These are phyloP conservation scores for Epizoanthus fatuus DNA, from an alignment of 92 coral and sea anemone genomes.

Conservation along the genomic window DNA sequence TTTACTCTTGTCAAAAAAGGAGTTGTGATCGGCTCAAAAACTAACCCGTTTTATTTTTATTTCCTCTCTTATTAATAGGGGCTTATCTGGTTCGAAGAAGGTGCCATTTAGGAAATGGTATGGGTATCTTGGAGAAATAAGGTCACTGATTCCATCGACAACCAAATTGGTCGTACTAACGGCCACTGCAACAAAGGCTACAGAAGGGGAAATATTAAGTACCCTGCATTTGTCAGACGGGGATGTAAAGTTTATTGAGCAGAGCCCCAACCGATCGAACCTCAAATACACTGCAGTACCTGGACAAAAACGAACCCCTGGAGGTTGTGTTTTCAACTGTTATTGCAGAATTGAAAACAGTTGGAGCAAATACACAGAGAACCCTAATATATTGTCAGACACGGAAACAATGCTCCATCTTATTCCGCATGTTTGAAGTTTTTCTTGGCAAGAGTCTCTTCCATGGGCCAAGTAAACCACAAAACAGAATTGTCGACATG, in stretches of 20 bases:
- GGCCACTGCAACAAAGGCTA: no score
- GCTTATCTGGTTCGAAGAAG: slow-evolving; percentile 33
- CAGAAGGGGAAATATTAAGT: no score
- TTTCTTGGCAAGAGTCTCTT: slow-evolving; percentile 53
- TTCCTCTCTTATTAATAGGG: slow-evolving; percentile 9
- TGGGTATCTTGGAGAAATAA: slow-evolving; percentile 44
- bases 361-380: slow-evolving; percentile 61
- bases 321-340: slow-evolving; percentile 63
- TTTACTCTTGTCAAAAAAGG: no score
- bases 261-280: slow-evolving; percentile 73
- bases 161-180: no score
- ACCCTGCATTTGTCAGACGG: slow-evolving; percentile 36
- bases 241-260: slow-evolving; percentile 52
- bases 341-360: slow-evolving; percentile 61
- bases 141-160: no score
- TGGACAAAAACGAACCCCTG: slow-evolving; percentile 68
- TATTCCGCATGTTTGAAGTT: slow-evolving; percentile 72
- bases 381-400: slow-evolving; percentile 83
- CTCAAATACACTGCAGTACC: slow-evolving; percentile 53
- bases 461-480: slow-evolving; percentile 39
- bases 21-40: no score
- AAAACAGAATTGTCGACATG: slow-evolving; percentile 53
- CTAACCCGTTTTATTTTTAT: no score
- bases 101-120: slow-evolving; percentile 49
- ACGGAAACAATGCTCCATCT: slow-evolving; percentile 74